Base-by-base conservation (phyloP, 2,797 vertebrate species). In the Platyrinchus mystaceus region DNA sequence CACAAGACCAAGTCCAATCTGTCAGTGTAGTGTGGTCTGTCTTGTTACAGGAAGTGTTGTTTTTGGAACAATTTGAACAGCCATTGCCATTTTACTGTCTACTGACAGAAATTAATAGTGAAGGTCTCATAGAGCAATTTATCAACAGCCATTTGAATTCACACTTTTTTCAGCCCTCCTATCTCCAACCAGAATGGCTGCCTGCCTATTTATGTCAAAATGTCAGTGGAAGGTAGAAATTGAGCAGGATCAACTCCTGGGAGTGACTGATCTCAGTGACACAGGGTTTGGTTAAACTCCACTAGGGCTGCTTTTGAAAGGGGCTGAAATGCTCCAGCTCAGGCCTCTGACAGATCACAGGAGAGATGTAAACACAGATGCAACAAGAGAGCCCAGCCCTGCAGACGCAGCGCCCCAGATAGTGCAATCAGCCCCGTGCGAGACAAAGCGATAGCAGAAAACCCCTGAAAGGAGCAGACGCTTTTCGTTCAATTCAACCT, bases 21-120 rank as follows among this genome's bases (percentile, higher is more conserved):
- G 98, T 98, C 98, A 98, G 97, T 97, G 89, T 95, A 98, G 97
- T 98, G 98, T 98, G 97, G 97, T 97, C 97, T 98, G 98, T 97
- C 97, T 96, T 98, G 96, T 93, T 90, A 84, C 96, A 97, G 97
- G 95, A 98, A 97, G 93, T 99, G 98, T 98, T 99, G 97, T 98
- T 99, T 98, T 99, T 99, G 99, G 98, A 99, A 98, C 46, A 93
- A 94, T 96, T 94, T 94, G 97, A 97, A 93, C 97, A 97, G 97
- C 96, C 97, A 97, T 93, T 97, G 98, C 98, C 97, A 96, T 98
- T 98, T 98, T 98, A 97, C 97, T 98, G 97, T 98, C 96, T 98
- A 98, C 96, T 97, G 98, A 98, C 97, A 98, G 97, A 98, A 98
- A 98, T 98, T 97, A 98, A 98, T 97, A 96, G 95, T 98, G 97